Conservation (phyloP, 2,888 invertebrate genomes). For the Entomobrya multifasciata region DNA sequence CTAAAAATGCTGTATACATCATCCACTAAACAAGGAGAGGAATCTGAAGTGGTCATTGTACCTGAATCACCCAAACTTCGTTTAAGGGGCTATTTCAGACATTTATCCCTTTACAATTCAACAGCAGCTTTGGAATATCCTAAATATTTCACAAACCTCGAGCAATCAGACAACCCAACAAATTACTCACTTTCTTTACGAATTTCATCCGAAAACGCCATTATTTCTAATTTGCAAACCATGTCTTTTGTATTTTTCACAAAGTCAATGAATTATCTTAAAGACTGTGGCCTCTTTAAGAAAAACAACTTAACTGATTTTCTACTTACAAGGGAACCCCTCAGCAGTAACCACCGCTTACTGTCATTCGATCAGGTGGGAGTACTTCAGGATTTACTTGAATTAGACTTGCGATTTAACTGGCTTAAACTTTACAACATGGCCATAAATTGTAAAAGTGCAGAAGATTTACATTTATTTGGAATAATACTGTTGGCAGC, state of each 20-base stretch:
- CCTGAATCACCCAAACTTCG: not conserved
- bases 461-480: not conserved
- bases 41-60: too few relatives aligned
- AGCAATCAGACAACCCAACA: not conserved
- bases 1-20: not conserved
- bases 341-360: not conserved
- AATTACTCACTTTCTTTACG: not conserved
- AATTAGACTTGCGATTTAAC: not conserved
- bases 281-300: not conserved
- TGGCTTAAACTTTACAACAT: slow-evolving; percentile 55
- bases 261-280: not conserved
- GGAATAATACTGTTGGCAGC: not conserved
- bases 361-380: too few relatives aligned
- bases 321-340: not conserved
- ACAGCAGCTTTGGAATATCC: not conserved
- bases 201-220: not conserved
- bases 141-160: not conserved
- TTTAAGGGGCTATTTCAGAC: slow-evolving; percentile 10
- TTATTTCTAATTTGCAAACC: not conserved
- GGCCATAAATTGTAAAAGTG: slow-evolving; percentile 1
- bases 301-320: not conserved
- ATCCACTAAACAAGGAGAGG: not conserved
- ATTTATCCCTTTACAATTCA: slow-evolving; percentile 20
- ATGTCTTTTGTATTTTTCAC: not conserved
- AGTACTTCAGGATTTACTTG: not conserved